phyloP scores from a whole-genome alignment of 2,888 invertebrate genomes.

The Rotaria magnacalcarata region DNA sequence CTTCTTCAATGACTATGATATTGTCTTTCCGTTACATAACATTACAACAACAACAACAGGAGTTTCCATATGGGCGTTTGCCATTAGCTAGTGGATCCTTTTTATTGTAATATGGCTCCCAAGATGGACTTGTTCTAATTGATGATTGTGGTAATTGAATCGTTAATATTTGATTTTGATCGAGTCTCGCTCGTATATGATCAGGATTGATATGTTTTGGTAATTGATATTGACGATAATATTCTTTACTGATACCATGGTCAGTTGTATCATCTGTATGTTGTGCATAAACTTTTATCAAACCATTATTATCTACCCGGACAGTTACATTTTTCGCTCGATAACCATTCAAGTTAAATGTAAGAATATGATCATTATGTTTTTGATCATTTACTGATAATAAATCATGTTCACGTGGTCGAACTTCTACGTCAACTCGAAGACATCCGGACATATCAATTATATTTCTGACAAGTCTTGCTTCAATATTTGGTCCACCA shows the following conservation, averaged over 20 bases:
- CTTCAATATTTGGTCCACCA: not conserved
- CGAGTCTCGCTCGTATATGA: not conserved
- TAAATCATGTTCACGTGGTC: not conserved
- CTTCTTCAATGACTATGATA: not conserved
- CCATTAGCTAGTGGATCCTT: not conserved
- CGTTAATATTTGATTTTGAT: slow-evolving; percentile 10
- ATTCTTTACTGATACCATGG: not conserved
- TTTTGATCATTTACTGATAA: not conserved
- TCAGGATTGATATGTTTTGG: not conserved
- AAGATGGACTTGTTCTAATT: not conserved
- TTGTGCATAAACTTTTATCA: not conserved
- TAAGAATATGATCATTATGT: not conserved
- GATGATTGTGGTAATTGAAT: slow-evolving; percentile 4
- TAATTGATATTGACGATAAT: slow-evolving; percentile 30
- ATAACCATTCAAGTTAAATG: slow-evolving; percentile 28
- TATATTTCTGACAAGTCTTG: not conserved
- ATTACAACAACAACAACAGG: not conserved
- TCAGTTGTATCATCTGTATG: not conserved
- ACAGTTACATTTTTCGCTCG: not conserved
- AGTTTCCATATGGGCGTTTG: not conserved
- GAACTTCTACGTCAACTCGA: not conserved
- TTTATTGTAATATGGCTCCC: not conserved
- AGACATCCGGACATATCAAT: not conserved
- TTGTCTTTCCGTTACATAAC: not conserved
- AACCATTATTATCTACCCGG: not conserved